Evolutionary conservation across 2,113 vertebrate genomes (phyloP).

Genomic region (Thryonomys swinderianus): DNA sequence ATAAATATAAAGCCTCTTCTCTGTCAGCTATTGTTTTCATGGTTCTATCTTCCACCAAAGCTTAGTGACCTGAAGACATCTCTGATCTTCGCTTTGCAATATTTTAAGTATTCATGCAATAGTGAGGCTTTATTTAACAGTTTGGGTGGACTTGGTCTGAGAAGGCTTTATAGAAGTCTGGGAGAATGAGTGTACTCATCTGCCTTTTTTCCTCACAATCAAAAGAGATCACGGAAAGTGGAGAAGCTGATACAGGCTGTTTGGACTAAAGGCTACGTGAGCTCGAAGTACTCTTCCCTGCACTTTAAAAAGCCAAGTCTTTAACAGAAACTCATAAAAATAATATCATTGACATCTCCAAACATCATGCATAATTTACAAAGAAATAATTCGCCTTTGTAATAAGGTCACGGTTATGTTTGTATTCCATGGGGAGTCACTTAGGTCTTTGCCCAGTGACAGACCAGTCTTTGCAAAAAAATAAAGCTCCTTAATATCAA

Average conservation of each 20-base stretch:
- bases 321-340: background rate
- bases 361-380: background rate
- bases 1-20: background rate
- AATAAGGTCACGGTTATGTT: background rate
- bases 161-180: background rate
- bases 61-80: no score
- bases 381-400: background rate
- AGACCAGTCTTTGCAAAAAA: background rate
- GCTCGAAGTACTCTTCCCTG: background rate
- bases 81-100: background rate
- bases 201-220: background rate
- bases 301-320: background rate
- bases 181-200: background rate
- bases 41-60: background rate
- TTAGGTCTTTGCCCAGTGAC: background rate
- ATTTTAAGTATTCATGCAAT: background rate
- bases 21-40: background rate
- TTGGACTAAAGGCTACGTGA: background rate
- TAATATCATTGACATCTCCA: background rate
- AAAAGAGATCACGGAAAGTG: background rate
- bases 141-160: background rate
- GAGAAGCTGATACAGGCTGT: background rate
- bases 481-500: background rate
- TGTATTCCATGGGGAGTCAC: background rate
- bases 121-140: background rate